phyloP scores from a whole-genome alignment of 23 tunicate genomes.

The Trididemnum clinides region DNA sequence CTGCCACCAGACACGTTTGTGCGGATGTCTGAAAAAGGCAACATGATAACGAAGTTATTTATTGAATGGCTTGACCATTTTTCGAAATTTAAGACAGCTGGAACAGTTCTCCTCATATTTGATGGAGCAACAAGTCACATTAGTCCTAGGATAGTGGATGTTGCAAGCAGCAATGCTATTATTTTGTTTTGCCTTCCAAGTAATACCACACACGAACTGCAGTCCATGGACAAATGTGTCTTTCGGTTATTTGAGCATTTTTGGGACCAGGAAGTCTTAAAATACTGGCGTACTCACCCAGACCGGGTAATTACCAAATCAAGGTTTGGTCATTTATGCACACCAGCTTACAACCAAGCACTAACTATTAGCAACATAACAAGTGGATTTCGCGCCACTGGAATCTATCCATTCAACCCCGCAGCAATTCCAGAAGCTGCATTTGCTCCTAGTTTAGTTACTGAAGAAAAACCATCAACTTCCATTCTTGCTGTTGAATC shows the following conservation, averaged over 20 bases:
- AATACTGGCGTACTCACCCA: slow-evolving; percentile 46
- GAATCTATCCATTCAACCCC: slow-evolving; percentile 44
- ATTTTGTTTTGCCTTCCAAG: slow-evolving; percentile 26
- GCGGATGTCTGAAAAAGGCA: slow-evolving; percentile 34
- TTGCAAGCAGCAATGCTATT: background rate
- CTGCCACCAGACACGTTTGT: slow-evolving; percentile 25
- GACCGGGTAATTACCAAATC: slow-evolving; percentile 34
- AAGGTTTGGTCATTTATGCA: slow-evolving; percentile 38
- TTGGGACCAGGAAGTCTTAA: slow-evolving; percentile 45
- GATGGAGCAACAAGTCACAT: slow-evolving; percentile 29
- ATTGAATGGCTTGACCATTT: slow-evolving; percentile 27
- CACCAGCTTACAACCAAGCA: slow-evolving; percentile 46
- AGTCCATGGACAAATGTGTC: slow-evolving; percentile 14
- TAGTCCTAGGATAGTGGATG: slow-evolving; percentile 17
- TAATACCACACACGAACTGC: slow-evolving; percentile 33
- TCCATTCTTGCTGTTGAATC: too few relatives aligned
- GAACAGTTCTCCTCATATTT: slow-evolving; percentile 24
- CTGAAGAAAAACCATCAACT: too few relatives aligned
- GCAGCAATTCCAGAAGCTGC: slow-evolving; percentile 45
- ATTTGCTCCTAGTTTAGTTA: slow-evolving; percentile 49
- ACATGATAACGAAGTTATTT: slow-evolving; percentile 26
- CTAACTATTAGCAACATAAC: slow-evolving; percentile 29
- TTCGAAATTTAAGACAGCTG: slow-evolving; percentile 34
- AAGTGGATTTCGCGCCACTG: slow-evolving; percentile 37
- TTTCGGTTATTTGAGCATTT: slow-evolving; percentile 21